Evolutionary conservation across 2,888 invertebrate species (phyloP), one percentile per base, ranked within the genome.

Genomic region (Stegana nigrithorax): DNA sequence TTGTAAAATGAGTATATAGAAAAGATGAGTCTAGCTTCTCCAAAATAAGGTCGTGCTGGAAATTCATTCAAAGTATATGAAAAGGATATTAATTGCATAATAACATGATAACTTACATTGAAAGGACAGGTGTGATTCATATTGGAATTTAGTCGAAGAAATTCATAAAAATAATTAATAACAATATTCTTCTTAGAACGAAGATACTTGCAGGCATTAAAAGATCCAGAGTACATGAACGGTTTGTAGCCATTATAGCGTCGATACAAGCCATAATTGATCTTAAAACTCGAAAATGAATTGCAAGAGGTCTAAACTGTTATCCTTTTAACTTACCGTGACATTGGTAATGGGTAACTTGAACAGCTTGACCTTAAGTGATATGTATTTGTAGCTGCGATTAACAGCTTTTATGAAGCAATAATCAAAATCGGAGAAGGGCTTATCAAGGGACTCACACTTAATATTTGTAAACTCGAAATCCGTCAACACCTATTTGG

Each of bases 401-500:
- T 73, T 72, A 0, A 69, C 64, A 0, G 73, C 71, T 56, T 73
- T 72, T 4, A 72, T 67, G 0, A 47, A n/a, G 14, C 72, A 72
- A 1, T 14, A 4, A 0, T 50, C 14, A 19, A 69, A 67, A 0
- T 10, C 6, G 0, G 51, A 5, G 5, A n/a, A 19, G 1, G 25
- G 26, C 4, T 4, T 12, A 17, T 69, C 42, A 1, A 23, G 4
- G 6, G 44, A 44, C 1, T 0, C 58, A 47, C 72, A 73, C n/a
- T 69, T 67, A 0, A 75, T 44, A 17, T 73, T 73, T 2, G 75
- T 75, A 17, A 75, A 75, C 5, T 63, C 14, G 4, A 71, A 60
- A 14, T 65, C 26, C 2, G 50, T 17, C 4, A n/a, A 23, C 23
- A n/a, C 14, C 26, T 50, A 26, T 23, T 25, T 7, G 21, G 47